Conservation (phyloP, 2,888 invertebrate genomes). For the Polydrusus cervinus region DNA sequence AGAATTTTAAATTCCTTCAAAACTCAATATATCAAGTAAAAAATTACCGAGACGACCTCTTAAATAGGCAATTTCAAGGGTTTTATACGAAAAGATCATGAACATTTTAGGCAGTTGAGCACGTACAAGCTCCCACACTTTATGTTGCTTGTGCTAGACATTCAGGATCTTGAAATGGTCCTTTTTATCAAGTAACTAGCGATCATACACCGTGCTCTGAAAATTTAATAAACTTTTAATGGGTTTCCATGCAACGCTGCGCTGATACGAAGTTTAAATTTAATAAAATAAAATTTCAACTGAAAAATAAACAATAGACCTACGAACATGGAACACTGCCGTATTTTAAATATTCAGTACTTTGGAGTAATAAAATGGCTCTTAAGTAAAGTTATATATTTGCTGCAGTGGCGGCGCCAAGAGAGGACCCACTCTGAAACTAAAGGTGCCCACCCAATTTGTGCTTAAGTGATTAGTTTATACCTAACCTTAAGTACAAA, state of each 20-base stretch:
- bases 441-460: too few species aligned
- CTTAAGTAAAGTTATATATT: too few species aligned
- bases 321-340: background rate
- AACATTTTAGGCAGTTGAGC: conserved; percentile 50
- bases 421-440: too few species aligned
- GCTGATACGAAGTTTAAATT: background rate
- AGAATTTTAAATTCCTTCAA: background rate
- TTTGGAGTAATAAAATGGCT: too few species aligned
- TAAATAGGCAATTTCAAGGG: conserved; percentile 52
- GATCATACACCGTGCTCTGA: conserved; percentile 37
- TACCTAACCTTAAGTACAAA: too few species aligned
- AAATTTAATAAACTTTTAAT: conserved; percentile 33
- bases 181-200: conserved; percentile 47
- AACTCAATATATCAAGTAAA: conserved; percentile 19
- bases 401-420: too few species aligned
- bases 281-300: conserved; percentile 1
- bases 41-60: conserved; percentile 38
- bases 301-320: background rate
- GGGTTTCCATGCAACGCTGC: conserved; percentile 9
- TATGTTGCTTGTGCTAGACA: conserved; percentile 47
- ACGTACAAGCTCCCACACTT: conserved; percentile 49
- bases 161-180: conserved; percentile 40
- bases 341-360: too few species aligned
- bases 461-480: too few species aligned
- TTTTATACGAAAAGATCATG: conserved; percentile 44